Base-by-base conservation (phyloP, 92 coral and sea anemone genomes). In the Phenganax stokvisi region DNA sequence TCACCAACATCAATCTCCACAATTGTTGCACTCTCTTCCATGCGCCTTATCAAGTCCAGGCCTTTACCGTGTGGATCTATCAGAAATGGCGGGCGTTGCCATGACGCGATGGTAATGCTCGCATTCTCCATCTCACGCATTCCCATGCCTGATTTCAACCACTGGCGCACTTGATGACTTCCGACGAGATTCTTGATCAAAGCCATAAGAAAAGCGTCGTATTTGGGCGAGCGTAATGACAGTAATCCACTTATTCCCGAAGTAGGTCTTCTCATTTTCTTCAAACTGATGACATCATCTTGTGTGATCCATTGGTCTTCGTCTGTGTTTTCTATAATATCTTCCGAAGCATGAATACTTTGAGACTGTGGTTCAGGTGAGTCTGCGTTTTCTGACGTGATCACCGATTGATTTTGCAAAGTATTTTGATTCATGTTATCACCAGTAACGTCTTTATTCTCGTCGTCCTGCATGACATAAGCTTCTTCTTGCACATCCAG, bases 61-160 rank as follows among this genome's bases (percentile, higher is more conserved):
- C 93, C 89, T 83, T 85, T 93, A 77, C 85, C 89, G 60, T 93
- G 89, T 0, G 98, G 98, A 82, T 93, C 98, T 70, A 90, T 87
- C 12, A 93, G 85, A 61, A 93, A 86, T 6, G 98, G 89, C n/a
- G 89, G 93, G 31, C 98, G 86, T 73, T 92, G 97, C 98, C 98
- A 93, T 44, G 97, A 93, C 76, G 92, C 87, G 67, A 87, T 86
- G 57, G 93, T 91, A 71, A 93, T 85, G 51, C 92, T 90, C 7
- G 97, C 97, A 64, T 93, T 93, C 80, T 93, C 98, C 75, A 93
- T 88, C 86, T 86, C 88, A 74, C 98, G 86, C 20, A 91, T 88
- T 3, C 98, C 93, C 88, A 93, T 72, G 57, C 98, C 98, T 85
- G 88, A 91, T 27, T 96, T 93, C 2, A 93, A 88, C 71, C 92